Conservation (phyloP, 2,113 vertebrate genomes). For the Coptodon bakossiorum region DNA sequence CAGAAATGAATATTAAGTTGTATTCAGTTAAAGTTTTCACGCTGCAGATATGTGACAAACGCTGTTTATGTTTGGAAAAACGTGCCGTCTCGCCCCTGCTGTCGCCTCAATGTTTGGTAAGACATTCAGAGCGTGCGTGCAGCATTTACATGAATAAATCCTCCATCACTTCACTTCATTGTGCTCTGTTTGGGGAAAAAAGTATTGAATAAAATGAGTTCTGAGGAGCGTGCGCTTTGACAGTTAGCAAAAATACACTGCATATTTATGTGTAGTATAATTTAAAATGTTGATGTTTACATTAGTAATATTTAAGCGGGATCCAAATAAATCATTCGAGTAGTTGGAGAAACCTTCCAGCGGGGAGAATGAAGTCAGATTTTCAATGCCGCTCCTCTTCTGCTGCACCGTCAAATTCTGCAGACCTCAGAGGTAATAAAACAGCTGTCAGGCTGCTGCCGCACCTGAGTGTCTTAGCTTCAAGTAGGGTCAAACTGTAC, state of each 20-base stretch:
- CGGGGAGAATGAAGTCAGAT: background rate
- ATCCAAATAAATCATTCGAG: background rate
- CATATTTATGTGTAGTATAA: background rate
- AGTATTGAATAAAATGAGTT: background rate
- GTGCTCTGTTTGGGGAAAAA: background rate
- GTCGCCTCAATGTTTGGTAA: background rate
- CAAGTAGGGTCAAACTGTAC: background rate
- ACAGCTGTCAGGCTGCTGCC: background rate
- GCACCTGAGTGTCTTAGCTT: background rate
- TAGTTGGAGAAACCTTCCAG: background rate
- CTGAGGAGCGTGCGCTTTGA: background rate
- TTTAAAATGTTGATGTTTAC: background rate
- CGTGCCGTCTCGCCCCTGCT: accelerated
- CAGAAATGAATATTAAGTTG: background rate
- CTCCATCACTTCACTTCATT: background rate
- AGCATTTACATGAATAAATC: background rate
- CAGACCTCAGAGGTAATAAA: background rate
- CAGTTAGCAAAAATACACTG: background rate
- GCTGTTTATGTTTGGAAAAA: background rate
- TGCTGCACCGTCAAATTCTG: background rate
- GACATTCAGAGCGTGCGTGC: background rate
- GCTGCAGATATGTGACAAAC: background rate
- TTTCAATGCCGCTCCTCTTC: background rate
- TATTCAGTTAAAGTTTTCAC: background rate
- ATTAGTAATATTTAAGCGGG: background rate